Evolutionary conservation across 2,113 vertebrate genomes (phyloP), one percentile per base, ranked within the genome.

Genomic region (Zeus faber): DNA sequence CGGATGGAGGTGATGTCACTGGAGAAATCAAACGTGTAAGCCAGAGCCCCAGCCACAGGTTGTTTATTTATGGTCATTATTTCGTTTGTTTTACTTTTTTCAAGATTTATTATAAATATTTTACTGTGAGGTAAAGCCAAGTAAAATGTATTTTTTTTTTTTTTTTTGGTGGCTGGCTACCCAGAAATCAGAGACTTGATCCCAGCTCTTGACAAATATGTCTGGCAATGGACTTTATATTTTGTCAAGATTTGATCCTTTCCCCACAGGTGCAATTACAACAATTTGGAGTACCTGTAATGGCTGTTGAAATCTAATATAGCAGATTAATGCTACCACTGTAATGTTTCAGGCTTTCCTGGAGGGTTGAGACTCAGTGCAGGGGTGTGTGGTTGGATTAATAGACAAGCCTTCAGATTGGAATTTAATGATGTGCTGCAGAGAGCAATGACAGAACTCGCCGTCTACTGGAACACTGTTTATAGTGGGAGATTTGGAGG

Each of bases 361-460:
- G 22, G 59, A 48, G 21, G 4, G 14, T 39, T 13, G 11, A 10
- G 27, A 29, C 10, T 29, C 27, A 29, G 4, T 6, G 4, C 4
- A 29, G 5, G 16, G 11, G 33, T 24, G 23, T 37, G 53, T 39
- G 51, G 41, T 41, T 33, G 51, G 61, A 65, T 73, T 79, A 73
- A 79, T 71, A 58, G 65, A 52, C 7, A 0, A 65, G 45, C 57
- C 65, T 65, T 65, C 59, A 72, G 71, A 81, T 77, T 79, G 74
- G 71, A n/a, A 63, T 74, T 64, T 74, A 74, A 79, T 76, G 77
- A 72, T 54, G 61, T 70, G 22, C 56, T 54, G 47, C 64, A 54
- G 16, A 60, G 43, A 49, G 56, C 60, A 45, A 46, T 35, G 23
- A 29, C 60, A 40, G 53, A 54, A 10, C 45, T 31, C 55, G 25